phyloP scores from a whole-genome alignment of 2,888 invertebrate species.

The Drosophila ochracea region DNA sequence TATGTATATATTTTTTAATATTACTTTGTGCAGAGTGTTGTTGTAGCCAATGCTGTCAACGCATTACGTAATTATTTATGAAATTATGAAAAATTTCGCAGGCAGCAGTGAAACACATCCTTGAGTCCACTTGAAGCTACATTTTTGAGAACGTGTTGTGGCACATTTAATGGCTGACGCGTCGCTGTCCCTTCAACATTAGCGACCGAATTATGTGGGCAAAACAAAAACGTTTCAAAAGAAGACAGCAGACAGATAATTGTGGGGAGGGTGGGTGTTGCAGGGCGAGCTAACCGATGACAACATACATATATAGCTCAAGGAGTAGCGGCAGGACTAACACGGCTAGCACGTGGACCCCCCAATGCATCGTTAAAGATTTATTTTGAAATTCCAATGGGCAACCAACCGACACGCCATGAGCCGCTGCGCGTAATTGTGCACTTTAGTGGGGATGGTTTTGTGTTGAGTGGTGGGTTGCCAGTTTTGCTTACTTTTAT shows the following conservation, averaged over 20 bases:
- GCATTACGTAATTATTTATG: constrained; percentile 78
- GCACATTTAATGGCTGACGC: constrained; percentile 66
- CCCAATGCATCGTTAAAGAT: constrained; percentile 76
- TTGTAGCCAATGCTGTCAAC: constrained; percentile 58
- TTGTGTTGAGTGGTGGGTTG: constrained; percentile 6
- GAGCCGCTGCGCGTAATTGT: constrained; percentile 65
- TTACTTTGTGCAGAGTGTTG: constrained; percentile 3
- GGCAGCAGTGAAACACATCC: constrained; percentile 18
- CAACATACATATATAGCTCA: constrained; percentile 17
- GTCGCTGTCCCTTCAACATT: constrained; percentile 50
- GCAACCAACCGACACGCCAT: constrained; percentile 42
- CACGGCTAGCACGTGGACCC: constrained; percentile 50
- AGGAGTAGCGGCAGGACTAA: constrained; percentile 5
- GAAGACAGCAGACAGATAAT: constrained; percentile 50
- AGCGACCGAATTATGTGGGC: constrained; percentile 56
- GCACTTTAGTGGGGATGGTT: constrained; percentile 36
- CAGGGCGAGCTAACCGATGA: constrained; percentile 26
- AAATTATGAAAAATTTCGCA: constrained; percentile 74
- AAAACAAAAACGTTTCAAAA: constrained; percentile 29
- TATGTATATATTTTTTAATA: neutral
- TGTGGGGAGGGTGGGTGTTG: constrained; percentile 1
- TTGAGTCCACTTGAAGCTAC: constrained; percentile 15
- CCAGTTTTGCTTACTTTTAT: constrained; percentile 70
- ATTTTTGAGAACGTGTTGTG: constrained; percentile 66
- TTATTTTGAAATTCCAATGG: constrained; percentile 72